A percentile compares a stretch with the other conserved stretches of the same genome.
These are phyloP conservation scores for Charina bottae DNA, from an alignment of 2,113 vertebrate genomes.

Conservation along the genomic window DNA sequence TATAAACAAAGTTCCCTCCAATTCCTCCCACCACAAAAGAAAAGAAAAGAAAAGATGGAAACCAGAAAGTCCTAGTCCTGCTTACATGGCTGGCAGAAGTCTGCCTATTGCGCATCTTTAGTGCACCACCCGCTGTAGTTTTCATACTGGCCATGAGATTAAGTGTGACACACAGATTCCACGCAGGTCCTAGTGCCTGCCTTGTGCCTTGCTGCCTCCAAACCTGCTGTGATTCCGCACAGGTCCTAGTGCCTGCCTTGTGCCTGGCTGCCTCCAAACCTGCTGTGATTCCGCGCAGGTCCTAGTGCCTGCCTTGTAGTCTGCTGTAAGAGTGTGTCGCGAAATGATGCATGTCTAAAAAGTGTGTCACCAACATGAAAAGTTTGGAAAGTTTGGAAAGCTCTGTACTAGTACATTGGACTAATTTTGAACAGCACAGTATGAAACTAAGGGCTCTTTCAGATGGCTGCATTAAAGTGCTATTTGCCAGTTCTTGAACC, in stretches of 20 bases:
- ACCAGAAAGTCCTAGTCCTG: background rate
- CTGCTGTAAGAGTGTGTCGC: too few relatives aligned
- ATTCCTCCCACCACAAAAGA: background rate
- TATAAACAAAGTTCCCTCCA: background rate
- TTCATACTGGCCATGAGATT: background rate
- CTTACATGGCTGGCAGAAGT: background rate
- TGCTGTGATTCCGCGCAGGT: too few relatives aligned
- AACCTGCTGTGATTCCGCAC: too few relatives aligned
- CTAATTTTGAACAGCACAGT: background rate
- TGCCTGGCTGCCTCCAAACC: too few relatives aligned
- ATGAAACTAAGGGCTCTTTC: background rate
- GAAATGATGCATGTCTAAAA: too few relatives aligned
- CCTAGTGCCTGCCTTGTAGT: too few relatives aligned
- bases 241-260: too few relatives aligned
- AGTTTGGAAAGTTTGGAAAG: too few relatives aligned
- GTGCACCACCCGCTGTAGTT: background rate
- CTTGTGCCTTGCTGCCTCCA: too few relatives aligned
- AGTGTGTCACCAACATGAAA: too few relatives aligned
- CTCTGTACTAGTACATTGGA: too few relatives aligned
- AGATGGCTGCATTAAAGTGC: background rate
- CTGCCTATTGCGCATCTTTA: background rate
- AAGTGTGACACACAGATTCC: background rate
- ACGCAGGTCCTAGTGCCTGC: too few relatives aligned
- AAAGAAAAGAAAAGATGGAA: background rate
- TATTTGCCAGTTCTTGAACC: background rate